These are phyloP conservation scores for Tympanoctomys barrerae DNA, from an alignment of 2,797 vertebrate genomes.

Conservation along the genomic window DNA sequence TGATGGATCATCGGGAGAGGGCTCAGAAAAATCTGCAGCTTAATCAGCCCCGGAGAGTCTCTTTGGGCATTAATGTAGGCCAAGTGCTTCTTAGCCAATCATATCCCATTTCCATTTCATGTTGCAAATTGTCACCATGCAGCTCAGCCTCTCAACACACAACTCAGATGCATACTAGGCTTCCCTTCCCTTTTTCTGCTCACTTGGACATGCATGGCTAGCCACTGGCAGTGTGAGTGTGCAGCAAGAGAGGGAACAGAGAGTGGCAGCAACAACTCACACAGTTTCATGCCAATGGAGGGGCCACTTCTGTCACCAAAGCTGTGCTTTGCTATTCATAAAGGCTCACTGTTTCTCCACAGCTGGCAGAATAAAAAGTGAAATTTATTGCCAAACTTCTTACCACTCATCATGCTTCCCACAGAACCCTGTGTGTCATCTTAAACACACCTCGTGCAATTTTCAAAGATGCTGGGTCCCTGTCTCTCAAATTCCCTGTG, in stretches of 20 bases:
- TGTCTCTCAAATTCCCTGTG: background rate
- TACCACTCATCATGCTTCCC: background rate
- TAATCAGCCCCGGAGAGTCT: constrained; percentile 71
- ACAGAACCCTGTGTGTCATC: background rate
- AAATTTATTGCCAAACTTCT: background rate
- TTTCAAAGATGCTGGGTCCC: background rate
- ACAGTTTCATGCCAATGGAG: background rate
- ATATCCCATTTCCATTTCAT: constrained; percentile 47
- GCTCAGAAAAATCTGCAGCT: constrained; percentile 80
- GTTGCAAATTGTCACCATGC: constrained; percentile 51
- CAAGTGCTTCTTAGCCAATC: constrained; percentile 73
- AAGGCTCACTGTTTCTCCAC: background rate
- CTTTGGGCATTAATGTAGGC: constrained; percentile 75
- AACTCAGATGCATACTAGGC: constrained; percentile 43
- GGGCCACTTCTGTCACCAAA: background rate
- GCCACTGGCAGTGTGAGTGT: background rate
- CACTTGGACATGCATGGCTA: constrained; percentile 43
- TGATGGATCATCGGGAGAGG: constrained; percentile 78
- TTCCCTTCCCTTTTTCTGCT: constrained; percentile 56
- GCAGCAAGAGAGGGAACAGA: background rate
- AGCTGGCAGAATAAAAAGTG: background rate
- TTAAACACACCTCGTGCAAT: background rate
- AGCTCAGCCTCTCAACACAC: background rate
- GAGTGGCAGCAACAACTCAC: background rate
- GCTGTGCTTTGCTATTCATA: background rate